These are phyloP conservation scores for Sebastes vulpes DNA, from an alignment of 2,797 vertebrate species.

Conservation along the genomic window DNA sequence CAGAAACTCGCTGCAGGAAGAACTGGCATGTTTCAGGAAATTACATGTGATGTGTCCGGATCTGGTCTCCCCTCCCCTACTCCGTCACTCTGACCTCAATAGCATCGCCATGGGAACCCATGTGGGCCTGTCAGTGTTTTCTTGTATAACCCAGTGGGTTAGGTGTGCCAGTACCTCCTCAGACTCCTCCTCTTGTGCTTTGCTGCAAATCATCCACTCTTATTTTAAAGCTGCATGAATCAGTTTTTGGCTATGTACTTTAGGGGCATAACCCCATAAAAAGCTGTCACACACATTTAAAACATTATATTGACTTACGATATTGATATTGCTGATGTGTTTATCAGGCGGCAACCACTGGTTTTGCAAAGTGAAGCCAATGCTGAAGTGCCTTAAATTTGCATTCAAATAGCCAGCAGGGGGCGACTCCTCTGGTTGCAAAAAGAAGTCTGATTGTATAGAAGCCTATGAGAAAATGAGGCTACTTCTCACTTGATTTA, in stretches of 20 bases:
- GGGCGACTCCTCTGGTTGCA: neutral
- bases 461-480: too few relatives aligned
- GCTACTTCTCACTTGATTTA: neutral
- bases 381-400: neutral
- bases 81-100: conserved; percentile 15
- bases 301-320: neutral
- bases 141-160: conserved; percentile 18
- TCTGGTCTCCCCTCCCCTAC: conserved; percentile 22
- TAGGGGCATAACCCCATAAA: neutral
- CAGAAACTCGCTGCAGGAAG: conserved; percentile 37
- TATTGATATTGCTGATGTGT: neutral
- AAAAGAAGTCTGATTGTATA: neutral
- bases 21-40: conserved; percentile 51
- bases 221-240: neutral
- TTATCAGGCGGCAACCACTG: too few relatives aligned
- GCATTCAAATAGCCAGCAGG: neutral
- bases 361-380: neutral
- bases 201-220: neutral
- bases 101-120: conserved; percentile 27
- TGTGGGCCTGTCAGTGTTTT: conserved; percentile 32
- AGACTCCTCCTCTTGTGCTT: neutral
- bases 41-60: conserved; percentile 35
- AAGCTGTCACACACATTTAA: neutral
- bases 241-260: neutral
- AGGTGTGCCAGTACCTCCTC: neutral